Evolutionary conservation across 92 coral and sea anemone genomes (phyloP).

Genomic region (Ricordea florida): DNA sequence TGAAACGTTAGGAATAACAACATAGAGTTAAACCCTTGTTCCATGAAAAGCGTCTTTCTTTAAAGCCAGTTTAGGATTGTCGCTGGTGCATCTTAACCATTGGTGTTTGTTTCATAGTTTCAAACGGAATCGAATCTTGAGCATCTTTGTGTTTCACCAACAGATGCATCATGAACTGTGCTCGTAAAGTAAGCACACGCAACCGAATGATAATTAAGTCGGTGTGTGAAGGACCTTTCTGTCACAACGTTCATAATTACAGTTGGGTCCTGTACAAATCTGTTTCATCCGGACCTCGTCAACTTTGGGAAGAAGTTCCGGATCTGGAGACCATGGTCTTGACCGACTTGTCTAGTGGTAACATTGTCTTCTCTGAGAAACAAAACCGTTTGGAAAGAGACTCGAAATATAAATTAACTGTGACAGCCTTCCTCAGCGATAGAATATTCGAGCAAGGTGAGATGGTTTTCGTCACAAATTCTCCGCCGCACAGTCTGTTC

Average conservation of each 20-base stretch:
- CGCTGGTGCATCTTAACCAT: no score
- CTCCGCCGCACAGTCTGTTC: conserved; percentile 42
- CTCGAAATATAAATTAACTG: neutral
- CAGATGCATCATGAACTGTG: neutral
- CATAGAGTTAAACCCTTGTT: no score
- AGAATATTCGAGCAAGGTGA: neutral
- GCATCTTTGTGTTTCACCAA: no score
- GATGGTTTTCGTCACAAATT: neutral
- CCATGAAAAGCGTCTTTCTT: no score
- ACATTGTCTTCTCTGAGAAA: neutral
- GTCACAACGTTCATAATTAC: neutral
- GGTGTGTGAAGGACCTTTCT: neutral
- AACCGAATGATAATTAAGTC: neutral
- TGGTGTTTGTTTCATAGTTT: no score
- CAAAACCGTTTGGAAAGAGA: neutral
- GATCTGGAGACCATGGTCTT: neutral
- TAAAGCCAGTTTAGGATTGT: no score
- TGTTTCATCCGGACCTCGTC: no score
- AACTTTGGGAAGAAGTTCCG: neutral
- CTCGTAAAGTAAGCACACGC: neutral
- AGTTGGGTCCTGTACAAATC: neutral
- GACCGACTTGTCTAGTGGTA: neutral
- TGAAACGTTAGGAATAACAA: no score
- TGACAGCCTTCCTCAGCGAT: neutral
- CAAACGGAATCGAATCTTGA: no score